Percentiles rank a stretch among this genome's conserved stretches.
Conservation (phyloP, 2,888 invertebrate species). For the Polylopha cassiicola region DNA sequence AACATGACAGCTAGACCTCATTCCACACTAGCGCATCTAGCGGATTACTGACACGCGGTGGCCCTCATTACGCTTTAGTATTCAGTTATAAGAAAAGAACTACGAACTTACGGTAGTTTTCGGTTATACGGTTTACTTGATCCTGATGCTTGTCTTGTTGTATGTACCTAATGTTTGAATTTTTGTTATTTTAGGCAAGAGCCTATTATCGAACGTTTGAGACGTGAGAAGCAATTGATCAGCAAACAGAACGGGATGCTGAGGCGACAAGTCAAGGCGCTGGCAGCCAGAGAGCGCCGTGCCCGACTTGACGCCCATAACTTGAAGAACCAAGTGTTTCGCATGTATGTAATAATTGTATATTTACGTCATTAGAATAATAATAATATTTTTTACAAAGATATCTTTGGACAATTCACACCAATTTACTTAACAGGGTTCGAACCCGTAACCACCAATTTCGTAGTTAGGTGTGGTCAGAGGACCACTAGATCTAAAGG, state of each 20-base stretch:
- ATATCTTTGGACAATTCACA: not conserved
- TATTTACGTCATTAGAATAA: not conserved
- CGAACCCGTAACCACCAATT: too few species aligned
- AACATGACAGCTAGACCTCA: too few species aligned
- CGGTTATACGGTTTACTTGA: too few species aligned
- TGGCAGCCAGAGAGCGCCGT: constrained; percentile 62
- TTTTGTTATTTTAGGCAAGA: constrained; percentile 54
- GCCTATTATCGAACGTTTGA: constrained; percentile 61
- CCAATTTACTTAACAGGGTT: too few species aligned
- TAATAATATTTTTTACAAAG: not conserved
- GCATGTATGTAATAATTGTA: constrained; percentile 46
- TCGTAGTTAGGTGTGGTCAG: too few species aligned
- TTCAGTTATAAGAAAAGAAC: too few species aligned
- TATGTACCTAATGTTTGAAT: not conserved
- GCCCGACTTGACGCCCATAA: constrained; percentile 67
- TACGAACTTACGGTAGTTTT: too few species aligned
- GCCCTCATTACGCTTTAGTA: too few species aligned
- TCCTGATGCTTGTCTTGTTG: not conserved
- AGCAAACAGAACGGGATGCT: constrained; percentile 64
- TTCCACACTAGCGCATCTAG: too few species aligned
- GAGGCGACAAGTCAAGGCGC: constrained; percentile 64
- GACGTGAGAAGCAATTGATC: constrained; percentile 63
- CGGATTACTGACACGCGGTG: too few species aligned
- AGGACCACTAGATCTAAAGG: too few species aligned
- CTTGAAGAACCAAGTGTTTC: constrained; percentile 64